Conservation (phyloP, 2,113 vertebrate species). For the Corvus moneduloides region DNA sequence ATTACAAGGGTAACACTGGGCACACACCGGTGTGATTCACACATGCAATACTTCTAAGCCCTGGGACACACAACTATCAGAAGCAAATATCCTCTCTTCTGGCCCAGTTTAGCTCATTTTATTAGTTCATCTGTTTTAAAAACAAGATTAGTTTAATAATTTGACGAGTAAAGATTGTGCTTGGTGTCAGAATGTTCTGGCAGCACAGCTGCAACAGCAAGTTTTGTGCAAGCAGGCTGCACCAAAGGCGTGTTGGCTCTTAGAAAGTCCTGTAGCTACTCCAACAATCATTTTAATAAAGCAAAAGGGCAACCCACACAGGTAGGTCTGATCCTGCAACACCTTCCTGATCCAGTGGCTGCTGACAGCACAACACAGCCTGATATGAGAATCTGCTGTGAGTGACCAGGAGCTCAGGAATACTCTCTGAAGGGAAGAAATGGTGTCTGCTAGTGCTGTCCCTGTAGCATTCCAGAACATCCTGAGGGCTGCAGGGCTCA, state of each 20-base stretch:
- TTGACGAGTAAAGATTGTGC: neutral
- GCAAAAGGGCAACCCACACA: neutral
- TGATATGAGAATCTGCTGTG: neutral
- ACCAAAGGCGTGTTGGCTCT: neutral
- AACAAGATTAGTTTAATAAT: neutral
- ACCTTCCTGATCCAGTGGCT: neutral
- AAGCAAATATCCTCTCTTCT: neutral
- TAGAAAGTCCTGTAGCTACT: neutral
- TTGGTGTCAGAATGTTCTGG: neutral
- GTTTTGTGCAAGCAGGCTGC: neutral
- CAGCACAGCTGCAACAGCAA: neutral
- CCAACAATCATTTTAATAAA: neutral
- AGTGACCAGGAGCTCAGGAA: neutral
- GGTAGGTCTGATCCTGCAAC: neutral
- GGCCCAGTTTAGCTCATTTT: neutral
- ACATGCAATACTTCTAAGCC: neutral
- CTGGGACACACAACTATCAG: neutral
- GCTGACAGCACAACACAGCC: neutral
- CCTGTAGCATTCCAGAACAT: neutral
- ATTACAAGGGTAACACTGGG: neutral
- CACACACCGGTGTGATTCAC: neutral
- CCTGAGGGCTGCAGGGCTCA: neutral
- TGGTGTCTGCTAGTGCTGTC: fast-evolving
- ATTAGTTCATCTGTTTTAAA: neutral
- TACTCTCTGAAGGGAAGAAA: neutral